phyloP scores from a whole-genome alignment of 2,888 invertebrate genomes.

The Drosophila fungiperda region DNA sequence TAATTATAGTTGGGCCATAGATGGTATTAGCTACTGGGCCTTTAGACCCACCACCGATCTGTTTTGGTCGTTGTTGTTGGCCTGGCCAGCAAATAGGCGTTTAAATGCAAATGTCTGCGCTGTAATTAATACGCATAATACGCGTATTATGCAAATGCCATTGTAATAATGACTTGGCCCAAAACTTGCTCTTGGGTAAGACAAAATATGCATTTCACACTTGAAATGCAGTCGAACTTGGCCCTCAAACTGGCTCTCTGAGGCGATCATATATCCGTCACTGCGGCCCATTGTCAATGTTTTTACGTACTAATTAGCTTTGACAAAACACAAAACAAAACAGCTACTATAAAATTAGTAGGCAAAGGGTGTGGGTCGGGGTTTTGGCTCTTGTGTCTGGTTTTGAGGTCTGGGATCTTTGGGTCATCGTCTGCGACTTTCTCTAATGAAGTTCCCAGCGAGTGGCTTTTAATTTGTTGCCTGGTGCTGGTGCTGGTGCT shows the following conservation, averaged over 20 bases:
- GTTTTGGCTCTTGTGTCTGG: conserved; percentile 33
- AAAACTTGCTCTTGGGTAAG: conserved; percentile 32
- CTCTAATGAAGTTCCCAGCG: conserved; percentile 78
- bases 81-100: conserved; percentile 73
- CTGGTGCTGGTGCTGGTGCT: conserved; percentile 35
- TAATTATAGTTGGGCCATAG: conserved; percentile 64
- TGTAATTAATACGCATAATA: conserved; percentile 82
- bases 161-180: conserved; percentile 71
- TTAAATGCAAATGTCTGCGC: conserved; percentile 79
- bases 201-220: conserved; percentile 74
- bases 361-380: conserved; percentile 26
- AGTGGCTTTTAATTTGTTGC: conserved; percentile 67
- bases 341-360: conserved; percentile 77
- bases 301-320: conserved; percentile 82
- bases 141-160: conserved; percentile 77
- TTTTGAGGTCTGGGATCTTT: conserved; percentile 35
- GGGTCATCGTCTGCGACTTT: conserved; percentile 70
- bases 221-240: conserved; percentile 48
- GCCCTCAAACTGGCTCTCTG: conserved; percentile 18
- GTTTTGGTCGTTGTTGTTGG: conserved; percentile 19
- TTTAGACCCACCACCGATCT: conserved; percentile 59
- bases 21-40: conserved; percentile 63
- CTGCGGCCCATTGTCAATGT: conserved; percentile 69
- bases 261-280: conserved; percentile 73
- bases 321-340: conserved; percentile 78